Base-by-base conservation (phyloP, 2,888 invertebrate species). In the Xestia c-nigrum region DNA sequence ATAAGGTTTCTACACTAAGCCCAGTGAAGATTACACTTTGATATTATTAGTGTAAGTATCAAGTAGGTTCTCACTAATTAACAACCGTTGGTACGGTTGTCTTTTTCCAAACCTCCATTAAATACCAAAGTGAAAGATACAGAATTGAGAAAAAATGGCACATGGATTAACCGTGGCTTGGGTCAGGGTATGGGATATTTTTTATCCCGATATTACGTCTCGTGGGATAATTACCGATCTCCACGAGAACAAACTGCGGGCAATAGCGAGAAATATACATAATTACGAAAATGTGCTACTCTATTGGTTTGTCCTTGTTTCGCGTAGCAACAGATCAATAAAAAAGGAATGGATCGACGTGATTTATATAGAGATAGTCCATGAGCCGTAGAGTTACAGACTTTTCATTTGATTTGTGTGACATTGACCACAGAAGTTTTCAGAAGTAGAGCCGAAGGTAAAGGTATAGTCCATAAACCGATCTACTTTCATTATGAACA, bases 1-100 rank as follows among this genome's bases (percentile, higher is more conserved):
- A 10, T 68, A 67, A 1, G 47, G 68, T n/a, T 78, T 76, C 78
- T 31, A 31, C 47, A 31, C 65, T 77, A 57, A 67, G 47, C 57
- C 43, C n/a, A 14, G 10, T 19, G 57, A n/a, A 43, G 50, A 78
- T 78, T 67, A 43, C 68, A 78, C 68, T 38, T 57, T 43, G 40
- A 67, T 76, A n/a, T 57, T 16, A 57, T 66, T 76, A 67, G 47
- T 47, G 38, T 40, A 46, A 0, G 57, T 57, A 16, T 6, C 14
- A 12, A 57, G 24, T 14, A 10, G 61, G 38, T 38, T 61, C 61
- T 16, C 19, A 61, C 38, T 19, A 61, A 61, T 61, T 38, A 61
- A 61, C 31, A 61, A 12, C 31, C 38, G 31, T 38, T 19, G 31
- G 9, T 19, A 38, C 19, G 31, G 59, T 19, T 59, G 31, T 4